Percentiles rank a stretch among this genome's conserved stretches.
Evolutionary conservation across 2,113 vertebrate genomes (phyloP).

Genomic region (Leptosomus discolor): DNA sequence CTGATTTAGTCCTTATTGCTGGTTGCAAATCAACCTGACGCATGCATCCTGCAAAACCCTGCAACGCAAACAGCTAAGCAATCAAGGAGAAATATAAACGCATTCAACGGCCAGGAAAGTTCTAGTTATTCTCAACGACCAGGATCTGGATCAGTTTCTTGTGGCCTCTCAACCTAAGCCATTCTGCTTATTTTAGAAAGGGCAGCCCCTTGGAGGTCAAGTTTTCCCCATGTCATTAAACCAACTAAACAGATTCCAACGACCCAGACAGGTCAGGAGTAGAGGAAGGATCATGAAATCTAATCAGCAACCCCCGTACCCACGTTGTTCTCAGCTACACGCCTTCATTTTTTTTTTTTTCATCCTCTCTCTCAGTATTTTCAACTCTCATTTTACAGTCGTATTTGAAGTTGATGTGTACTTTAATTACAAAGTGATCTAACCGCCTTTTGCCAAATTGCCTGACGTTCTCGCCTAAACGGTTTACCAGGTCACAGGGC

Average conservation of each 20-base stretch:
- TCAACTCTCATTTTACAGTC: not conserved
- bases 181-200: constrained; percentile 24
- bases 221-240: not conserved
- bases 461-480: rapidly evolving
- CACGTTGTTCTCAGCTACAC: not conserved
- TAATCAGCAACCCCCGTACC: not conserved
- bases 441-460: not conserved
- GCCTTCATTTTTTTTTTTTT: not conserved
- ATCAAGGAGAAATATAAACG: not conserved
- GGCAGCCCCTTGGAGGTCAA: not conserved
- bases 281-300: not conserved
- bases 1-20: not conserved
- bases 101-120: not conserved
- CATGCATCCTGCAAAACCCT: not conserved
- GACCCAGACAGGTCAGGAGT: not conserved
- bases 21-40: not conserved
- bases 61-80: not conserved
- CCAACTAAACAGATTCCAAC: not conserved
- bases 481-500: not conserved
- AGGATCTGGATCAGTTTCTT: not conserved
- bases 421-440: rapidly evolving
- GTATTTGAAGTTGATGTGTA: not conserved
- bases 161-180: not conserved
- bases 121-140: not conserved
- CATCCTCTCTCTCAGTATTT: not conserved